Base-by-base conservation (phyloP, 2,888 invertebrate genomes). In the Pammene fasciana region DNA sequence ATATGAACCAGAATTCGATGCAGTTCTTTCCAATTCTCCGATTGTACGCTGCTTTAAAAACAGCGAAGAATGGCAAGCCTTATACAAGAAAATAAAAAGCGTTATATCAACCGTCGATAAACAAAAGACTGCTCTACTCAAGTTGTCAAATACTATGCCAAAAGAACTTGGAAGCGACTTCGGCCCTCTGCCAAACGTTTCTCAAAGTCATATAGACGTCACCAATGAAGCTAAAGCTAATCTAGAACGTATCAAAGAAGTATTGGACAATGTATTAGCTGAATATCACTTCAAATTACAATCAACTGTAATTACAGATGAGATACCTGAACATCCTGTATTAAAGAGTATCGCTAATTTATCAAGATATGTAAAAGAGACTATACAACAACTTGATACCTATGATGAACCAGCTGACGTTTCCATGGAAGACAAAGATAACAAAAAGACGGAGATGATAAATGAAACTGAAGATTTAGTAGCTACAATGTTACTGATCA, bases 41-140 rank as follows among this genome's bases (percentile, higher is more conserved):
- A 82, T 93, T 18, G 81, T 85, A 1, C 79, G 81, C 16, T 92
- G 92, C 74, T 89, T 82, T 72, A 87, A 86, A 76, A 85, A 89
- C 43, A 89, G 79, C 46, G 87, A 89, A 0, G 87, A 89, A 76
- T 93, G 92, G 92, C 79, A 78, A 4, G 80, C 81, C 7, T 73
- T 92, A 1, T 78, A 83, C 60, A 86, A 82, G 48, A 86, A 81
- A 76, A 71, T 90, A 0, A 91, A 87, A 73, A 67, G 79, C 2
- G 78, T 93, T 2, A 79, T 86, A 73, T 72, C 79, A 0, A 75
- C 76, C 59, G 86, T 88, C 0, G 84, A 83, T 67, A 93, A 92
- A 78, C 88, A 92, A 71, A 92, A 88, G 74, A 78, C 78, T 46
- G 78, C 82, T 3, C 74, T 93, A 16, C 79, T 83, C 41, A 92